Percentiles rank a stretch among this genome's conserved stretches.
Evolutionary conservation across 1,140 invertebrate genomes (phyloP).

Genomic region (Phocides pigmalion): DNA sequence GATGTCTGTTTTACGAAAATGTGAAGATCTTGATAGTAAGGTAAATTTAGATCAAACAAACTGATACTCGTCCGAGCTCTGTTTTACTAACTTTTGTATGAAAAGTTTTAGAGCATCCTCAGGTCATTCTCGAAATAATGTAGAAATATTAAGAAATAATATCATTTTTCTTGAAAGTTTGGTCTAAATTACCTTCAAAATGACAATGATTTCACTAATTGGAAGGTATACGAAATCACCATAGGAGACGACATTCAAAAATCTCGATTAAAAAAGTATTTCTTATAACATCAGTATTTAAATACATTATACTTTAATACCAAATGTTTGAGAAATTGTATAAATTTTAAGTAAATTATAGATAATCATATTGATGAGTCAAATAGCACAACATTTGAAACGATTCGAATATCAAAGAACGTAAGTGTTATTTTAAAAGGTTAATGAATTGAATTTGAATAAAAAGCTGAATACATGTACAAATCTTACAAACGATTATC

Average conservation of each 20-base stretch:
- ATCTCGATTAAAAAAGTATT: neutral
- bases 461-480: slow-evolving; percentile 3
- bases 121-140: too few species aligned
- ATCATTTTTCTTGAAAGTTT: neutral
- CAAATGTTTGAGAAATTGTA: neutral
- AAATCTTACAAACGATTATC: neutral
- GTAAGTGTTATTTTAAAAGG: neutral
- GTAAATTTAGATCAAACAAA: neutral
- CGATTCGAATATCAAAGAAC: neutral
- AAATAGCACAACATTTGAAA: neutral
- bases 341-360: neutral
- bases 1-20: slow-evolving; percentile 12
- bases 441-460: neutral
- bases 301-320: slow-evolving; percentile 3
- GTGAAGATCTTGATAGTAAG: slow-evolving; percentile 9
- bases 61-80: too few species aligned
- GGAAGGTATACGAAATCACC: slow-evolving; percentile 9
- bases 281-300: slow-evolving; percentile 7
- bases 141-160: neutral
- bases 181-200: neutral
- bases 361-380: neutral
- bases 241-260: neutral
- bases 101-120: neutral
- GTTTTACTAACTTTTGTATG: neutral
- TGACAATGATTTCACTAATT: neutral